Conservation (phyloP, 2,888 invertebrate species). For the Falcaria lacertinaria region DNA sequence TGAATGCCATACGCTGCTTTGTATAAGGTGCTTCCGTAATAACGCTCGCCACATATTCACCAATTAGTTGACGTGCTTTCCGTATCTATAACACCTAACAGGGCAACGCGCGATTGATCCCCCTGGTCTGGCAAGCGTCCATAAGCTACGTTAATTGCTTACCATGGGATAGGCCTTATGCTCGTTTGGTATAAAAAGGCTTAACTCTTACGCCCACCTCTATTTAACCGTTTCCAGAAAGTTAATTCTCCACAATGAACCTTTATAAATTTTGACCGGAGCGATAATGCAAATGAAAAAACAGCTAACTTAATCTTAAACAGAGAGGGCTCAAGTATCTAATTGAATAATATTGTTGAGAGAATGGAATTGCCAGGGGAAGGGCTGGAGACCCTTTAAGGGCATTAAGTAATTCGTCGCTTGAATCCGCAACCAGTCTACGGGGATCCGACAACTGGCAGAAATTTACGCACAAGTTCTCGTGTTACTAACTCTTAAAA, state of each 20-base stretch:
- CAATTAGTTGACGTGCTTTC: no score
- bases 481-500: constrained; percentile 17
- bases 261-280: constrained; percentile 37
- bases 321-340: constrained; percentile 47
- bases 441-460: constrained; percentile 19
- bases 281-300: constrained; percentile 55
- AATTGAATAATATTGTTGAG: constrained; percentile 68
- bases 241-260: constrained; percentile 19
- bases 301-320: constrained; percentile 51
- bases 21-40: no score
- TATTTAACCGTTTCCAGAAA: constrained; percentile 5
- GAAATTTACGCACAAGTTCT: constrained; percentile 18
- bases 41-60: no score
- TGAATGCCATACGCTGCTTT: no score
- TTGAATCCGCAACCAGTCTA: constrained; percentile 18
- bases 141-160: no score
- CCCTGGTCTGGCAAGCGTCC: no score
- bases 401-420: constrained; percentile 42
- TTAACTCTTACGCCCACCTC: neutral
- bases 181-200: neutral
- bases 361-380: constrained; percentile 43
- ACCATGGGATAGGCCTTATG: neutral
- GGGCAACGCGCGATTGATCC: no score
- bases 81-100: no score
- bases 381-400: constrained; percentile 33